Percentiles rank a stretch among this genome's conserved stretches.
Evolutionary conservation across 2,797 vertebrate species (phyloP).

Genomic region (Rhinoraja longicauda): DNA sequence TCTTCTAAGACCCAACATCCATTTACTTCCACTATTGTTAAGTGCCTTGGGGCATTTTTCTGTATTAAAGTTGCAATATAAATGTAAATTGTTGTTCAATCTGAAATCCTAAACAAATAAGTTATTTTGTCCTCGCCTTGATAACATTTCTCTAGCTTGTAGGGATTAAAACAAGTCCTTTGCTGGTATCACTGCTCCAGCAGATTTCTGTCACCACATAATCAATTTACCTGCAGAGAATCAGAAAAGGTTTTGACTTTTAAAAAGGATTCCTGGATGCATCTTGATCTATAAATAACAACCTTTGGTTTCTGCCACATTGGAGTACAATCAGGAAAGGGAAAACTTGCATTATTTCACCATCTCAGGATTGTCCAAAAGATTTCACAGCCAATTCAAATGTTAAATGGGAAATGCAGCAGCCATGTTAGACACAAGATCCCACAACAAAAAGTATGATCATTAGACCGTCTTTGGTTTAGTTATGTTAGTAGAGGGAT

Average conservation of each 20-base stretch:
- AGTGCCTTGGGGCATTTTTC: neutral
- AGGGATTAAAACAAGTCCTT: neutral
- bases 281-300: neutral
- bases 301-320: neutral
- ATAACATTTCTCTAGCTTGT: neutral
- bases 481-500: neutral
- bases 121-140: neutral
- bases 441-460: neutral
- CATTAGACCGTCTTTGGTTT: neutral
- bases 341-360: neutral
- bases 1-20: neutral
- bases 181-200: neutral
- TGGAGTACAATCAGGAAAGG: neutral
- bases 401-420: neutral
- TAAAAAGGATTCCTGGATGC: neutral
- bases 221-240: neutral
- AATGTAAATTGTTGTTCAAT: constrained; percentile 1
- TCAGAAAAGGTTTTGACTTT: neutral
- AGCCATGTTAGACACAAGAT: neutral
- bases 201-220: neutral
- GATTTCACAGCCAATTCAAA: neutral
- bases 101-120: neutral
- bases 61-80: neutral
- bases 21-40: neutral
- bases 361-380: neutral